A percentile compares a stretch with the other conserved stretches of the same genome.
phyloP scores from a whole-genome alignment of 92 coral and sea anemone species.

The Scolanthus callimorphus region DNA sequence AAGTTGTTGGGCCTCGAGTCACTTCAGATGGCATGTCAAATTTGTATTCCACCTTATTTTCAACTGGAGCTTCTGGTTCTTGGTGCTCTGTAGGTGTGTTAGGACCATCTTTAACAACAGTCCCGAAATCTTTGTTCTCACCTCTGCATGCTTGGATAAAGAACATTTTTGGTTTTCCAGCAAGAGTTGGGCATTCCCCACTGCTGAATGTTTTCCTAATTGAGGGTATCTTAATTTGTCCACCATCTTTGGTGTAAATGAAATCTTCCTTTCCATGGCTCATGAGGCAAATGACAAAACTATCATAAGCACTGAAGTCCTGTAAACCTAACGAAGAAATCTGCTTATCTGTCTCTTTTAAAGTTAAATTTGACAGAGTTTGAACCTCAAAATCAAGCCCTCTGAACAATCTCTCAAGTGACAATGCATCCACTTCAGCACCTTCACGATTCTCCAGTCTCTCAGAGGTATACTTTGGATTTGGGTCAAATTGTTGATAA shows the following conservation, averaged over 20 bases:
- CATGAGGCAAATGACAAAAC: constrained; percentile 82
- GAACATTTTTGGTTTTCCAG: constrained; percentile 73
- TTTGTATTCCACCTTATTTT: constrained; percentile 3
- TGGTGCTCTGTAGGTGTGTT: constrained; percentile 4
- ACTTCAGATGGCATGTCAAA: neutral
- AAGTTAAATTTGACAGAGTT: constrained; percentile 1
- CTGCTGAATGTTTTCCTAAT: constrained; percentile 36
- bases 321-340: constrained; percentile 2
- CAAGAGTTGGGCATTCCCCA: constrained; percentile 38
- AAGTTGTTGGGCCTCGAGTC: constrained; percentile 8
- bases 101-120: constrained; percentile 40
- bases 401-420: constrained; percentile 35
- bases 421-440: constrained; percentile 46
- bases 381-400: constrained; percentile 52
- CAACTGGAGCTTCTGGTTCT: neutral
- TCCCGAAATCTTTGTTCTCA: constrained; percentile 33
- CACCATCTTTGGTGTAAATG: constrained; percentile 61
- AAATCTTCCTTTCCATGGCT: constrained; percentile 72
- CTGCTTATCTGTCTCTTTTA: constrained; percentile 1
- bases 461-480: constrained; percentile 7
- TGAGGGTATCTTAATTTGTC: constrained; percentile 6
- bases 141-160: constrained; percentile 93
- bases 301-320: constrained; percentile 52
- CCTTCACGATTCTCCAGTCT: constrained; percentile 45
- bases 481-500: constrained; percentile 25